A percentile compares a stretch with the other conserved stretches of the same genome.
Evolutionary conservation across 2,888 invertebrate genomes (phyloP).

Genomic region (Micropterix aruncella): DNA sequence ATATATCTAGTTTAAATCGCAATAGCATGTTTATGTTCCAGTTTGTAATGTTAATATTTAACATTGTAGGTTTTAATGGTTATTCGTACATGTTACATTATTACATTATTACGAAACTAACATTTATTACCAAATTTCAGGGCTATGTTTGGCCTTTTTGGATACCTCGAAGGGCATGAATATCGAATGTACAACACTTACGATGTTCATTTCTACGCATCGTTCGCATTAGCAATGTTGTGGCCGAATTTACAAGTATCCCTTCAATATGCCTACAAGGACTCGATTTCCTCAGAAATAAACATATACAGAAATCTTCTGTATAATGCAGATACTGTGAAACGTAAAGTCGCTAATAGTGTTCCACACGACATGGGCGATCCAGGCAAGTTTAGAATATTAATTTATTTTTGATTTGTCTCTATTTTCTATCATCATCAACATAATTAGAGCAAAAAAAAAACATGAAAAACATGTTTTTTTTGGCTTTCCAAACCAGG

Average conservation of each 20-base stretch:
- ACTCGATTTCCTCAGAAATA: constrained; percentile 49
- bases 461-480: too few relatives aligned
- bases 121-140: constrained; percentile 28
- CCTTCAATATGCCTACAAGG: constrained; percentile 67
- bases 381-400: too few relatives aligned
- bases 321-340: constrained; percentile 56
- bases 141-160: constrained; percentile 73
- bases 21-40: too few relatives aligned
- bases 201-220: constrained; percentile 96
- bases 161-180: constrained; percentile 90
- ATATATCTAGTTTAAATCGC: too few relatives aligned
- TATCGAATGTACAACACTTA: constrained; percentile 96
- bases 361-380: constrained; percentile 92
- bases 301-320: constrained; percentile 45
- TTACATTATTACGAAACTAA: too few relatives aligned
- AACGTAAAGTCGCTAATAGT: constrained; percentile 61
- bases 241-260: constrained; percentile 85
- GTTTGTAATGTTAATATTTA: too few relatives aligned
- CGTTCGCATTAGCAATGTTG: constrained; percentile 74
- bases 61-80: too few relatives aligned
- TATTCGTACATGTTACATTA: too few relatives aligned
- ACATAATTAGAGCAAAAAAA: too few relatives aligned
- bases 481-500: too few relatives aligned
- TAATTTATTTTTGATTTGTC: too few relatives aligned
- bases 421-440: too few relatives aligned